Conservation (phyloP, 2,888 invertebrate species). For the Microplitis manilae region DNA sequence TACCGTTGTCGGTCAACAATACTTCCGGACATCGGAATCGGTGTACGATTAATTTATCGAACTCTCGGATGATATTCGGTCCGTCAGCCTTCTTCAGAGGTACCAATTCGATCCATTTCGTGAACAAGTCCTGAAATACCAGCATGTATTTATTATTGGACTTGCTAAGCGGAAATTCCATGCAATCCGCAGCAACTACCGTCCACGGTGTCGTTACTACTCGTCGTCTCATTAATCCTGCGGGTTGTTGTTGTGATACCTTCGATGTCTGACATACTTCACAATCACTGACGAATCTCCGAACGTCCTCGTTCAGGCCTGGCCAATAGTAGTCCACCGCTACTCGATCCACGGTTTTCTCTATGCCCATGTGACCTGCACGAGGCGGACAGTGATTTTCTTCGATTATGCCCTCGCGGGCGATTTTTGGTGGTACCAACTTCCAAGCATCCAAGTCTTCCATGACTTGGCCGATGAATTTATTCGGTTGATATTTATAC, state of each 20-base stretch:
- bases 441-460: slow-evolving; percentile 47
- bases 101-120: slow-evolving; percentile 32
- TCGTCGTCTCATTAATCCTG: slow-evolving; percentile 50
- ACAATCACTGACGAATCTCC: slow-evolving; percentile 52
- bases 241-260: slow-evolving; percentile 45
- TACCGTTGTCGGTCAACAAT: slow-evolving; percentile 35
- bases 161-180: slow-evolving; percentile 47
- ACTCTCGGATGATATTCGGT: background rate
- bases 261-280: slow-evolving; percentile 50
- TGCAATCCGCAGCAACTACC: slow-evolving; percentile 45
- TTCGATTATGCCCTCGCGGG: slow-evolving; percentile 10
- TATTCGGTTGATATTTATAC: slow-evolving; percentile 30
- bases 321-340: slow-evolving; percentile 51
- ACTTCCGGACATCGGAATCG: slow-evolving; percentile 34
- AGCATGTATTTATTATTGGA: slow-evolving; percentile 24
- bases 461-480: background rate
- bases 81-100: slow-evolving; percentile 10
- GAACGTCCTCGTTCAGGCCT: slow-evolving; percentile 47
- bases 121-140: slow-evolving; percentile 34
- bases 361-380: slow-evolving; percentile 52
- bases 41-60: slow-evolving; percentile 21
- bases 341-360: slow-evolving; percentile 46
- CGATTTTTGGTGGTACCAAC: slow-evolving; percentile 38
- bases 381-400: slow-evolving; percentile 50
- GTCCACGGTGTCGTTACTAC: slow-evolving; percentile 43